Evolutionary conservation across 2,888 invertebrate genomes (phyloP), one percentile per base, ranked within the genome.

Genomic region (Leptura quadrifasciata): DNA sequence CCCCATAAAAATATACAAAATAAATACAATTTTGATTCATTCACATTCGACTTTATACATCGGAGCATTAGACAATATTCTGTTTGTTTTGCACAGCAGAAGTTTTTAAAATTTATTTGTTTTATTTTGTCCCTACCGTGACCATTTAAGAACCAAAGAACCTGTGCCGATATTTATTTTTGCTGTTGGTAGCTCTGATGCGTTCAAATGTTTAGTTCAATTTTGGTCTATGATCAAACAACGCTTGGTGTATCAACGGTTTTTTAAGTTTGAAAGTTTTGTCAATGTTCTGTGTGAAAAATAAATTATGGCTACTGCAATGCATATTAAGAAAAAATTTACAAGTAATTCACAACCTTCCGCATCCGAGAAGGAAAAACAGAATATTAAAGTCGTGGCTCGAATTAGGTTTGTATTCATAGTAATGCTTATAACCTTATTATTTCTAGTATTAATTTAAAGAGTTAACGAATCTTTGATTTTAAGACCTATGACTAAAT

Each of bases 401-500:
- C 61, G 61, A 61, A 10, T 21, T 2, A 61, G 61, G 61, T 61
- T 61, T 35, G 61, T 61, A 61, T 21, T 35, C 5, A 35, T 39
- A 0, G 8, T n/a, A n/a, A n/a, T n/a, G n/a, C n/a, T n/a, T n/a
- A n/a, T n/a, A n/a, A n/a, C n/a, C n/a, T n/a, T n/a, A n/a, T n/a
- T n/a, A n/a, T n/a, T n/a, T n/a, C n/a, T n/a, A 31, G 2, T 6
- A 6, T 31, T 31, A 31, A 31, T 8, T 5, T 31, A 31, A 31
- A 31, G n/a, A 31, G 0, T 31, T 31, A 31, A 31, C 0, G 27
- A 31, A 31, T 31, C n/a, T n/a, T 15, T n/a, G 5, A 1, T 47
- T 74, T 82, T 80, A 12, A 84, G 84, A 63, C 84, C 84, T 47
- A 58, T 83, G 57, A 81, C 31, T 52, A 73, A 74, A 63, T 76